Base-by-base conservation (phyloP, 2,888 invertebrate species). In the Coenonympha glycerion region DNA sequence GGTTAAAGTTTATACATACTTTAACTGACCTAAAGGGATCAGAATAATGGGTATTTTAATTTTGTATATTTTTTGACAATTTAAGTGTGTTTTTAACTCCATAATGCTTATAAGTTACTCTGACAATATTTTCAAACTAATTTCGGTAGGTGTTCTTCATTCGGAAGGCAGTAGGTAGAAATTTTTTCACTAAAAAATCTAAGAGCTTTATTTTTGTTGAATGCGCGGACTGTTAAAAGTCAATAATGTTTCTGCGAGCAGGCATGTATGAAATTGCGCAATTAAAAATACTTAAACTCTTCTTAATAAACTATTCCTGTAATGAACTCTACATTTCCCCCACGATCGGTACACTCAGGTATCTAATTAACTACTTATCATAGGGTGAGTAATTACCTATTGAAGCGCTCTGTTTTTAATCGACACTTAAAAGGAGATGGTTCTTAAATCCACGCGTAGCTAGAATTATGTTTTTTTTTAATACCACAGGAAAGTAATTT, bases 381-480 rank as follows among this genome's bases (percentile, higher is more conserved):
- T 18, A 41, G 41, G 41, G 41, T 41, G 41, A 41, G 30, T 41
- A 41, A 41, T 30, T 30, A 41, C n/a, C 41, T 30, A 41, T 41
- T 39, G 22, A 39, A 15, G 39, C 22, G 24, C 22, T 15, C 24
- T 24, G 39, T 13, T 39, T 24, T 39, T 39, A 39, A 39, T 39
- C 39, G 39, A 15, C 39, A 39, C 22, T 39, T 39, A 13, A 37
- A 22, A 39, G 37, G 37, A 37, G 39, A 39, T 22, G 39, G 39
- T 39, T 39, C 39, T 24, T 24, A 39, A 3, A 24, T 33, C 31
- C 15, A 5, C 15, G 39, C 22, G 24, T 8, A 24, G 22, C 22
- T 39, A 24, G 22, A 22, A 24, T 39, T 8, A 39, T 9, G 9
- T 24, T 8, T 21, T 13, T n/a, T n/a, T n/a, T n/a, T n/a, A n/a